These are phyloP conservation scores for Cryptus armator DNA, from an alignment of 2,888 invertebrate genomes.

Conservation along the genomic window DNA sequence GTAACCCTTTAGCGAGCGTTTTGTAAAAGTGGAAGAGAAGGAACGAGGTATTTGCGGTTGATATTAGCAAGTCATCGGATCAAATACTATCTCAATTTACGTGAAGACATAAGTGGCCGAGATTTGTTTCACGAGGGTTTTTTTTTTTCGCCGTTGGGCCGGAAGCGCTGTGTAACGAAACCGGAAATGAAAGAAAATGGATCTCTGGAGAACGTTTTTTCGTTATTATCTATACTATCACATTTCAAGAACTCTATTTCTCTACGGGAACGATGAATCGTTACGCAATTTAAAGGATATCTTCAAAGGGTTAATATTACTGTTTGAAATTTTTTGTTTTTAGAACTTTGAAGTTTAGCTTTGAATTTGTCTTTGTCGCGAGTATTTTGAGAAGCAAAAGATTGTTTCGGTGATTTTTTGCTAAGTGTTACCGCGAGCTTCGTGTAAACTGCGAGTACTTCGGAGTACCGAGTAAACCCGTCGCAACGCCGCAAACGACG, in stretches of 20 bases:
- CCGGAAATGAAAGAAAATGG: background rate
- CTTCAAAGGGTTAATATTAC: background rate
- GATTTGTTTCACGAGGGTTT: background rate
- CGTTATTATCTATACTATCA: no score
- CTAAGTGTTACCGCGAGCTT: slow-evolving; percentile 38
- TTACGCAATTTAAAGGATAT: background rate
- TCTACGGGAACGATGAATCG: background rate
- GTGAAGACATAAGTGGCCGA: background rate
- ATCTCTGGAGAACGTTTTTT: background rate
- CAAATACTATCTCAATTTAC: slow-evolving; percentile 32
- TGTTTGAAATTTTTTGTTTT: background rate
- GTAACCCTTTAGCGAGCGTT: slow-evolving; percentile 20
- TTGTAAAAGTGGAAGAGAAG: slow-evolving; percentile 38
- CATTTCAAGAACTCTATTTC: background rate
- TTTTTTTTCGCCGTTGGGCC: background rate
- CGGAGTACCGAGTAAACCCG: slow-evolving; percentile 26
- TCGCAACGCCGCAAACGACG: slow-evolving; percentile 62
- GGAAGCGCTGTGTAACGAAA: background rate
- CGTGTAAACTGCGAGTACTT: slow-evolving; percentile 9
- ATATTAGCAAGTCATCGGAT: slow-evolving; percentile 62
- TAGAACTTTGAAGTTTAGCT: background rate
- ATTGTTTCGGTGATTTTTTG: slow-evolving; percentile 45
- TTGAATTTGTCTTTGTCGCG: background rate
- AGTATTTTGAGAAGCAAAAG: slow-evolving; percentile 30
- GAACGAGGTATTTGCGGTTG: slow-evolving; percentile 32